phyloP scores from a whole-genome alignment of 2,113 vertebrate genomes.

The Ornithorhynchus anatinus region DNA sequence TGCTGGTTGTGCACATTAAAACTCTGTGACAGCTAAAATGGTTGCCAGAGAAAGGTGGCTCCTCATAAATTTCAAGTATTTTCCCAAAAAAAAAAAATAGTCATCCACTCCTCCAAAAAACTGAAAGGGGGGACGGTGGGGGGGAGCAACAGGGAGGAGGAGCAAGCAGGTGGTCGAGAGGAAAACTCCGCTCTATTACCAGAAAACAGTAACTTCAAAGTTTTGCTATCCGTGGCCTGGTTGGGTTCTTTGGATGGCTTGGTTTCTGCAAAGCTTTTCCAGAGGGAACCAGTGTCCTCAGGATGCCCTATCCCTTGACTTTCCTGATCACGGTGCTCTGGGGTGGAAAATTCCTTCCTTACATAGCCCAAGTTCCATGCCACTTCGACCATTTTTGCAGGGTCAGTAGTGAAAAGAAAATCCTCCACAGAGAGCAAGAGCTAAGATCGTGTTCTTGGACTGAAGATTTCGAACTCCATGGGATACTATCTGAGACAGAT shows the following conservation, averaged over 20 bases:
- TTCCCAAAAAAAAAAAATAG: background rate
- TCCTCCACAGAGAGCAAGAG: no score
- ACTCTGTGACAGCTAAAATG: background rate
- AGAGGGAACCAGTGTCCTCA: background rate
- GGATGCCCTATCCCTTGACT: background rate
- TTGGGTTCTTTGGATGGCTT: background rate
- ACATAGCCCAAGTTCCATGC: no score
- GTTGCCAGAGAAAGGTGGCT: background rate
- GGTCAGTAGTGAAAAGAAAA: background rate
- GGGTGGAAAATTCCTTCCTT: background rate
- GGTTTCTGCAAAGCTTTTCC: background rate
- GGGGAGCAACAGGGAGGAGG: no score
- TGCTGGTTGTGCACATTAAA: background rate
- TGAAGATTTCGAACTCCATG: no score
- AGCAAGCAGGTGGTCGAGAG: no score
- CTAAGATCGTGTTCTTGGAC: no score
- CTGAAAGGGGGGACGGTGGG: no score
- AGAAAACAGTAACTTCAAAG: background rate
- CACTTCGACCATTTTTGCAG: background rate
- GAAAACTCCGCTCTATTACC: background rate
- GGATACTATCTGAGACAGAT: no score
- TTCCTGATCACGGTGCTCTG: accelerated
- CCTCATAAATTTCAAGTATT: background rate
- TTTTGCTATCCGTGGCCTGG: background rate
- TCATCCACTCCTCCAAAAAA: background rate